Conservation (phyloP, 2,888 invertebrate species). For the Lutraria lutraria region DNA sequence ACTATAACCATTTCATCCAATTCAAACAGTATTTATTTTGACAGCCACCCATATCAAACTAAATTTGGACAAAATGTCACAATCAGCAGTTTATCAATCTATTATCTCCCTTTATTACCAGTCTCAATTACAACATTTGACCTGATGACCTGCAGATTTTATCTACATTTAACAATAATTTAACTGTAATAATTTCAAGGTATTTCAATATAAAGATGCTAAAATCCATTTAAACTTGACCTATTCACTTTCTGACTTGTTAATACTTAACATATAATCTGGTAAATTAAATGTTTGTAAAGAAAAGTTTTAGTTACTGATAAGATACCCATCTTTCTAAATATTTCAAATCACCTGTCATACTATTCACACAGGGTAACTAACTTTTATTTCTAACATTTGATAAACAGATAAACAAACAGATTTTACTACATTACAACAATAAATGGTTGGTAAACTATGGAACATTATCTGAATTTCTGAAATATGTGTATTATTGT, state of each 20-base stretch:
- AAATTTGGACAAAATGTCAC: background rate
- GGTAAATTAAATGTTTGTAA: slow-evolving; percentile 17
- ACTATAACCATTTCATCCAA: background rate
- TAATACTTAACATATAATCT: slow-evolving; percentile 11
- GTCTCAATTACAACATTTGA: slow-evolving; percentile 3
- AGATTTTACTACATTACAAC: background rate
- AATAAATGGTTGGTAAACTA: too few species aligned
- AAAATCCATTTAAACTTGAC: slow-evolving; percentile 16
- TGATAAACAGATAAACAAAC: background rate
- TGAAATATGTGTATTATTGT: too few species aligned
- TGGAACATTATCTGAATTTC: too few species aligned
- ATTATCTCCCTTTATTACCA: slow-evolving; percentile 20
- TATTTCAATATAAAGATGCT: slow-evolving; percentile 21
- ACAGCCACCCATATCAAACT: slow-evolving; percentile 18
- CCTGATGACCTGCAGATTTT: slow-evolving; percentile 19
- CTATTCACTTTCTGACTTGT: slow-evolving; percentile 20
- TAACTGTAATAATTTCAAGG: background rate
- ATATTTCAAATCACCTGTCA: background rate
- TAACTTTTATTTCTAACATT: background rate
- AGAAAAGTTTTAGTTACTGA: background rate
- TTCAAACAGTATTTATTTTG: background rate
- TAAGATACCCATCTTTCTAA: background rate
- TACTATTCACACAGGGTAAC: background rate
- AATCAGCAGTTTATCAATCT: background rate
- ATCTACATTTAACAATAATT: background rate